Base-by-base conservation (phyloP, 2,113 vertebrate species). In the Ceyx cyanopectus region DNA sequence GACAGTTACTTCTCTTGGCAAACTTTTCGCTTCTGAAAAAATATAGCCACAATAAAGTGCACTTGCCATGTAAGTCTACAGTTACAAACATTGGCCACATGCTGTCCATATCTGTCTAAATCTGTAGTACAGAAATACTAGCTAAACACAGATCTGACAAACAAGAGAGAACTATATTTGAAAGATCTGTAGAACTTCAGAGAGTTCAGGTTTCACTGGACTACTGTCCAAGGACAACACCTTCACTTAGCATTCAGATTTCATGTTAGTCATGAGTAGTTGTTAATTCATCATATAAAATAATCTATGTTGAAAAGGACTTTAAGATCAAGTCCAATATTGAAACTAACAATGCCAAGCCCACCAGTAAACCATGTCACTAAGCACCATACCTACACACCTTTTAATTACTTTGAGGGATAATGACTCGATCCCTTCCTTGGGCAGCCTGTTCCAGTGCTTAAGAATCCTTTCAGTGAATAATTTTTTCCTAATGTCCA, bases 11-110 rank as follows among this genome's bases (percentile, higher is more conserved):
- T 73, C 30, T 66, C 63, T 23, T 40, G 12, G 24, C 61, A 46
- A 93, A 77, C 14, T 68, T 62, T 54, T 70, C 12, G 45, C 45
- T 66, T 85, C 66, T 81, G 60, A 87, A 89, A 85, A 34, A 34
- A 56, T 46, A 70, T 5, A 63, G 30, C 19, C 60, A 86, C 43
- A 56, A 74, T 5, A n/a, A 12, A 78, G 27, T 40, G 56, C 4
- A 37, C 41, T 24, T 24, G 80, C 24, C 7, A 26, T 5, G 1
- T 21, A 87, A 60, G 26, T 40, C 50, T 61, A 17, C 11, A 20
- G 12, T 58, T 57, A 80, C 4, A 91, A 93, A 45, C 9, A 30
- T 5, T 16, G 30, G 30, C 40, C 34, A 43, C 7, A 50, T 0
- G 1, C 14, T 50, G 46, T 5, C 23, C 24, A 1, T 29, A 48